Base-by-base conservation (phyloP, 2,797 vertebrate species). In the Pogoniulus pusillus region DNA sequence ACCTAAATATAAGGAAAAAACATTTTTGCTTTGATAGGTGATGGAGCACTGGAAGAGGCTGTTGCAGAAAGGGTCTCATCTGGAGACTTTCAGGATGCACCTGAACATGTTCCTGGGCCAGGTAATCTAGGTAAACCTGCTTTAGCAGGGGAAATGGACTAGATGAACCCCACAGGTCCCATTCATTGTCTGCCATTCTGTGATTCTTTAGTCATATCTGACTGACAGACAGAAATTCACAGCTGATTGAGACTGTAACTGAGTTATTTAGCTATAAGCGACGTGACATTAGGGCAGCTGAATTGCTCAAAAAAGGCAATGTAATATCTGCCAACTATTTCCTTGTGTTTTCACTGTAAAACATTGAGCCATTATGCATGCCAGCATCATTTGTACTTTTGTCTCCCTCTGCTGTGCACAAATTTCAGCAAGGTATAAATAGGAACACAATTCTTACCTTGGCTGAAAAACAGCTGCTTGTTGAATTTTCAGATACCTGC, bases 231-330 rank as follows among this genome's bases (percentile, higher is more conserved):
- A 83, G 79, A 45, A 26, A n/a, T 86, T 41, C 49, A 30, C 45
- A 79, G 4, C 49, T 88, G 58, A 12, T 57, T 65, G 82, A 71
- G 62, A 17, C 30, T 71, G 29, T 63, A 60, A 43, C 68, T 29
- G 58, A 74, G 47, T 62, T 91, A 59, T 71, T 91, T 80, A 71
- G 19, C 65, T 86, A 49, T 54, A 69, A 77, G 12, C 63, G 63
- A 32, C 22, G 11, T 29, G n/a, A 81, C 0, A 1, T 65, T 29
- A 82, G 37, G 65, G 55, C 72, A 82, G 62, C 51, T 83, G 66
- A 83, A 91, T 89, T 87, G 91, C 63, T 95, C 62, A 74, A 65
- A 92, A 80, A 89, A 84, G 68, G 22, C 73, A 55, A 3, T 73
- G 66, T 45, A 87, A 27, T 72, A 72, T 71, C 45, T 79, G 75